Evolutionary conservation across 1,140 invertebrate species (phyloP).

Genomic region (Musca vetustissima): DNA sequence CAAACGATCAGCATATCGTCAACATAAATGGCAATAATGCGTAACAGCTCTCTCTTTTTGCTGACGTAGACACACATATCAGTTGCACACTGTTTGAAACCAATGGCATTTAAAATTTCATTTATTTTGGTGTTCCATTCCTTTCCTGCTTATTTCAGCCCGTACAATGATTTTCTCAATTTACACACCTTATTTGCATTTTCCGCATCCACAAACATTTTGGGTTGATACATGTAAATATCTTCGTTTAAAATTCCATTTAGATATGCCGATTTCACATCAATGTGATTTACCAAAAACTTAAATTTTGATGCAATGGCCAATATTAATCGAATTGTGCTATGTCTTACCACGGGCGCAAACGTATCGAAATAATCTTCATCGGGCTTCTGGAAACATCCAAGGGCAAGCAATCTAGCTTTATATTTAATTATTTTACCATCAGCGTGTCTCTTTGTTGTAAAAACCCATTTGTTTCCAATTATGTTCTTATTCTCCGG

Average conservation of each 20-base stretch:
- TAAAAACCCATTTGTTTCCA: constrained; percentile 19
- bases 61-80: constrained; percentile 29
- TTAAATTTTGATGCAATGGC: constrained; percentile 40
- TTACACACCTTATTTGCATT: constrained; percentile 8
- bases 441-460: not conserved
- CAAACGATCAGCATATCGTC: not conserved
- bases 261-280: constrained; percentile 52
- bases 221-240: constrained; percentile 55
- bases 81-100: constrained; percentile 10
- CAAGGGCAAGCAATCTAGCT: constrained; percentile 46
- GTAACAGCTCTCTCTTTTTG: not conserved
- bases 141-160: constrained; percentile 46
- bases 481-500: not conserved
- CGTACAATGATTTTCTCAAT: constrained; percentile 35
- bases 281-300: not conserved
- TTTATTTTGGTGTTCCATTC: constrained; percentile 37
- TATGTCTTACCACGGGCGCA: constrained; percentile 16
- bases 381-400: constrained; percentile 41
- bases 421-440: constrained; percentile 19
- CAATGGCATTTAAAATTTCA: not conserved
- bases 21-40: not conserved
- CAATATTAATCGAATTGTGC: constrained; percentile 46
- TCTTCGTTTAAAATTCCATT: constrained; percentile 54
- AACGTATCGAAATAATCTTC: constrained; percentile 49
- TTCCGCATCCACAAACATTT: constrained; percentile 35